Evolutionary conservation across 2,113 vertebrate species (phyloP).

Genomic region (Xiphophorus hellerii): DNA sequence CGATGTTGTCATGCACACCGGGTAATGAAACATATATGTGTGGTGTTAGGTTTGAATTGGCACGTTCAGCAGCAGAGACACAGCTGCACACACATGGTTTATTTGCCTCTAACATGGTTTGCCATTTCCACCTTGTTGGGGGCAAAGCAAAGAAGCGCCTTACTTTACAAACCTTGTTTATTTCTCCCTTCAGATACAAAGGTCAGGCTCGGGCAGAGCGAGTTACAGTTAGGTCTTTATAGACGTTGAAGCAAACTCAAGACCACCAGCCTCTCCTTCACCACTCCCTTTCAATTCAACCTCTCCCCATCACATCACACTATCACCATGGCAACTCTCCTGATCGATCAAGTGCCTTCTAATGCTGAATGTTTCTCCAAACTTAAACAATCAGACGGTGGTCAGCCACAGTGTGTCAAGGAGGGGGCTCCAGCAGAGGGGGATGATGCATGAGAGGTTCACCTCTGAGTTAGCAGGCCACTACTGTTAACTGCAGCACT

Average conservation of each 20-base stretch:
- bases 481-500: neutral
- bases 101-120: slow-evolving; percentile 30
- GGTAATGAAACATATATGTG: slow-evolving; percentile 66
- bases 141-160: slow-evolving; percentile 18
- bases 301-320: slow-evolving; percentile 45
- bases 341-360: slow-evolving; percentile 91
- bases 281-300: slow-evolving; percentile 38
- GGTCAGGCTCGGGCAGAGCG: slow-evolving; percentile 16
- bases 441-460: slow-evolving; percentile 12
- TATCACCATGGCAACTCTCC: slow-evolving; percentile 87
- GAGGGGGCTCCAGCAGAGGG: slow-evolving; percentile 22
- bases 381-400: slow-evolving; percentile 69
- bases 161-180: slow-evolving; percentile 57
- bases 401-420: neutral
- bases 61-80: slow-evolving; percentile 10
- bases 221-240: slow-evolving; percentile 10
- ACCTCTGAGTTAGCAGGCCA: neutral
- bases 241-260: slow-evolving; percentile 27
- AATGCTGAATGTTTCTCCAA: slow-evolving; percentile 83
- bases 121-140: neutral
- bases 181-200: slow-evolving; percentile 44
- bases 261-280: slow-evolving; percentile 35
- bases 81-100: slow-evolving; percentile 26
- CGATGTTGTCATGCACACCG: slow-evolving; percentile 60
- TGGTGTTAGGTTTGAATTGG: slow-evolving; percentile 37